Conservation (phyloP, 2,888 invertebrate species). For the Esperia sulphurella region DNA sequence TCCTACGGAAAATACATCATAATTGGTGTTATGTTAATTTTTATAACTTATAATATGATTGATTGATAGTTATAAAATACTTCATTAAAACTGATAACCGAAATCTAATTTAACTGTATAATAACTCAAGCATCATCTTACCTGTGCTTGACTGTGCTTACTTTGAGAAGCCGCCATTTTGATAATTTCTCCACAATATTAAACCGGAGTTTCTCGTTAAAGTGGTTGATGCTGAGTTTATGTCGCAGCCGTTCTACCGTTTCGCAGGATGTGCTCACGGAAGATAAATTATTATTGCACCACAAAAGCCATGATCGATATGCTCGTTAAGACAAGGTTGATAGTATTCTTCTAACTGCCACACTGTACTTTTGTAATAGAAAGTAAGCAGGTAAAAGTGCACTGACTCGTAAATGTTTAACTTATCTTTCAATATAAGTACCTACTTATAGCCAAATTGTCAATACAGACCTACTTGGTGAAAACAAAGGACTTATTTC, state of each 20-base stretch:
- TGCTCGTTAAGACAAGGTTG: slow-evolving; percentile 36
- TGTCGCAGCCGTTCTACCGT: slow-evolving; percentile 24
- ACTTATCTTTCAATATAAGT: no score
- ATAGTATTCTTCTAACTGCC: slow-evolving; percentile 4
- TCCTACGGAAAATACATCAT: no score
- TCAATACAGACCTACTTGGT: no score
- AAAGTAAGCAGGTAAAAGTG: no score
- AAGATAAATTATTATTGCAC: slow-evolving; percentile 54
- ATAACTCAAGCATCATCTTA: neutral
- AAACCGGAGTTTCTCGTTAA: slow-evolving; percentile 32
- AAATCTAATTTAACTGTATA: neutral
- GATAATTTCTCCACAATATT: slow-evolving; percentile 25
- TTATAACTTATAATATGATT: no score
- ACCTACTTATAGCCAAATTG: no score
- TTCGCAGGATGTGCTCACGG: slow-evolving; percentile 38
- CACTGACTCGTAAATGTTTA: no score
- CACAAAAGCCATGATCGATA: slow-evolving; percentile 43
- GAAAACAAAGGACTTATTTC: no score
- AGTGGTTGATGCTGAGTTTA: slow-evolving; percentile 30
- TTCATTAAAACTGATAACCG: neutral
- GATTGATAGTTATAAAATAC: neutral
- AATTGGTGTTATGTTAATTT: no score
- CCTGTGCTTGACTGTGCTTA: no score
- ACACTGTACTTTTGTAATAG: no score
- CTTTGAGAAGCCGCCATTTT: slow-evolving; percentile 15